Percentiles rank a stretch among this genome's conserved stretches.
Evolutionary conservation across 2,797 vertebrate species (phyloP).

Genomic region (Galago senegalensis): DNA sequence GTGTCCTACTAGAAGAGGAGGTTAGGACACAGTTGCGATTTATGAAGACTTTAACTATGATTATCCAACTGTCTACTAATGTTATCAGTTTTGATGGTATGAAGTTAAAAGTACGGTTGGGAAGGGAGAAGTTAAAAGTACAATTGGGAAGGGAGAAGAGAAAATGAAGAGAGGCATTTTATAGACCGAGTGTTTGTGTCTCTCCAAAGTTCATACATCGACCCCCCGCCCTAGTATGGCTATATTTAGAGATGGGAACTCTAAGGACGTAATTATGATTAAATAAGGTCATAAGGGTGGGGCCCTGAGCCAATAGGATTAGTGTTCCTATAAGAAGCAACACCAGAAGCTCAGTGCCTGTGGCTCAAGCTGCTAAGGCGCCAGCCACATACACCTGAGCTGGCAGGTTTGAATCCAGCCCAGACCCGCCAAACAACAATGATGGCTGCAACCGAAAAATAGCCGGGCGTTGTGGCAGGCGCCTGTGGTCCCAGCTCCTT

Average conservation of each 20-base stretch:
- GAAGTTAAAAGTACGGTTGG: neutral
- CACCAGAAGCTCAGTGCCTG: neutral
- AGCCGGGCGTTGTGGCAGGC: too few relatives aligned
- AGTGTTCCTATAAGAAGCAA: neutral
- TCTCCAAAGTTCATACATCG: accelerated
- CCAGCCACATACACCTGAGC: too few relatives aligned
- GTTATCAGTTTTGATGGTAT: neutral
- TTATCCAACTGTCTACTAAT: neutral
- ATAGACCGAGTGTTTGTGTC: accelerated
- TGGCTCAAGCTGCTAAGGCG: too few relatives aligned
- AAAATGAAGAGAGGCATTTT: neutral
- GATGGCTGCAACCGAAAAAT: too few relatives aligned
- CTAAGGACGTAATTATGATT: neutral
- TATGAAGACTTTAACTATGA: neutral
- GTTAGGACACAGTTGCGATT: neutral
- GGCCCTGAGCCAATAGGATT: neutral
- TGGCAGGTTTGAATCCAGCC: too few relatives aligned
- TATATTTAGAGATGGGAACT: too few relatives aligned
- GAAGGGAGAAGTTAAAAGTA: neutral
- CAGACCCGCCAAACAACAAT: too few relatives aligned
- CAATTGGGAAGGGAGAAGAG: neutral
- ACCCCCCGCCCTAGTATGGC: neutral
- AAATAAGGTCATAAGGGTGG: neutral
- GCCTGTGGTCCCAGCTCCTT: too few relatives aligned
- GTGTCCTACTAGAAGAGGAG: neutral